Percentiles rank a stretch among this genome's conserved stretches.
Evolutionary conservation across 1,140 invertebrate genomes (phyloP).

Genomic region (roundworm (Caenorhabditis elegans)): DNA sequence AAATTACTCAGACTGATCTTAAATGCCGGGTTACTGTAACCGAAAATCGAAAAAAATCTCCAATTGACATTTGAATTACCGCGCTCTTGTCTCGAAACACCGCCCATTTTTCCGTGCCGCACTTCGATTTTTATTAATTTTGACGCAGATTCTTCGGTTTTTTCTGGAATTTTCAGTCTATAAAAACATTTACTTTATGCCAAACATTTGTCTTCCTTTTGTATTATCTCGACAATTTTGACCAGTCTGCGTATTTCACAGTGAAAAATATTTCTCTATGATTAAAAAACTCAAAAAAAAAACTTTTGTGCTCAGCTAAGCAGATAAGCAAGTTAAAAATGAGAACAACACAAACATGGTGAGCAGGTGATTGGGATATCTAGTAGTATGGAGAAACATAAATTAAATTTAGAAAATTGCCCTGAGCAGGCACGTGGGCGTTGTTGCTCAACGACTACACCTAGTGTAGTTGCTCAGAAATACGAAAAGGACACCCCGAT

Average conservation of each 20-base stretch:
- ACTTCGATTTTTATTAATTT: too few relatives aligned
- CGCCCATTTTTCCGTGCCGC: too few relatives aligned
- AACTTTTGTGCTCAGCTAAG: too few relatives aligned
- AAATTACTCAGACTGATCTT: too few relatives aligned
- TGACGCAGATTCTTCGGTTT: not conserved
- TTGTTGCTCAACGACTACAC: not conserved
- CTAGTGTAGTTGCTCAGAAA: not conserved
- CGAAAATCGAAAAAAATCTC: too few relatives aligned
- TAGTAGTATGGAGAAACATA: not conserved
- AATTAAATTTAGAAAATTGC: conserved; percentile 10
- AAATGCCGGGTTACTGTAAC: too few relatives aligned
- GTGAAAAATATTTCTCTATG: too few relatives aligned
- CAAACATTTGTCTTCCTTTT: conserved; percentile 14
- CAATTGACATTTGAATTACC: too few relatives aligned
- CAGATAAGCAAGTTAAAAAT: not conserved
- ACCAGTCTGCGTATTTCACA: too few relatives aligned
- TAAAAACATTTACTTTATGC: too few relatives aligned
- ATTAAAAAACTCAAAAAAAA: too few relatives aligned
- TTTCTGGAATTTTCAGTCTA: not conserved
- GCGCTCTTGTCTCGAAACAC: too few relatives aligned
- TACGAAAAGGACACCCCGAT: not conserved
- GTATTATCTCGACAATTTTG: not conserved
- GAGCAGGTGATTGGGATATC: not conserved
- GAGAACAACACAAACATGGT: not conserved
- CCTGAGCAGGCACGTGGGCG: not conserved